A percentile compares a stretch with the other conserved stretches of the same genome.
phyloP scores from a whole-genome alignment of 2,113 vertebrate genomes.

The Eidolon helvum region DNA sequence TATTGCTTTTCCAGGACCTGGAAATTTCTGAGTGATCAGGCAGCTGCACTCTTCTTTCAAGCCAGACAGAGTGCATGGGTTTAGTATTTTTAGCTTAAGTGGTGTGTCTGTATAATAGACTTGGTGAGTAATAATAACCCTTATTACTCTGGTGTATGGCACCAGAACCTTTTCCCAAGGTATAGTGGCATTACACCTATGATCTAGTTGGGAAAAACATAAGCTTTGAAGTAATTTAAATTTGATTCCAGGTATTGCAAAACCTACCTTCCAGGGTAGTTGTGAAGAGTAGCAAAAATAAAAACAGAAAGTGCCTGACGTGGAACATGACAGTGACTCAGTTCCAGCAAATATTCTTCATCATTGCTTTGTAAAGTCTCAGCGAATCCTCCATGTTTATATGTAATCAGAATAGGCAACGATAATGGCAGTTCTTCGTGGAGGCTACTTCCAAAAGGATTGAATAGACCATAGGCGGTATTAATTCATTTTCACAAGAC shows the following conservation, averaged over 20 bases:
- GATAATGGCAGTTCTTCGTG: fast-evolving
- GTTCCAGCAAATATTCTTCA: not conserved
- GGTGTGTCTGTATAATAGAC: not conserved
- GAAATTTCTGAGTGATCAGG: not conserved
- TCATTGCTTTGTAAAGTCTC: not conserved
- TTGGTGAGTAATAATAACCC: not conserved
- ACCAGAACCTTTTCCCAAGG: not conserved
- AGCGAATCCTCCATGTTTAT: not conserved
- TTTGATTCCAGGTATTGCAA: not conserved
- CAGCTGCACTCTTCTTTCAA: not conserved
- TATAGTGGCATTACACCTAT: not conserved
- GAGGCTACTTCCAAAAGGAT: not conserved
- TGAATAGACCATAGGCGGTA: not conserved
- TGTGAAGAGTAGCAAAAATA: not conserved
- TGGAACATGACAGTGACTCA: fast-evolving
- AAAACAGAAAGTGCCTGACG: not conserved
- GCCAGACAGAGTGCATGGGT: not conserved
- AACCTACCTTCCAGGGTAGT: not conserved
- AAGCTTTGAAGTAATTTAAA: not conserved
- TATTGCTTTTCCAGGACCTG: not conserved
- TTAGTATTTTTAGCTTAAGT: not conserved
- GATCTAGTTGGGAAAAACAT: not conserved
- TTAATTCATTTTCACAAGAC: not conserved
- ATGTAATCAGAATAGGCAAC: not conserved
- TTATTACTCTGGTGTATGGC: not conserved